These are phyloP conservation scores for Lysiphlebus fabarum DNA, from an alignment of 1,140 invertebrate species.

Conservation along the genomic window DNA sequence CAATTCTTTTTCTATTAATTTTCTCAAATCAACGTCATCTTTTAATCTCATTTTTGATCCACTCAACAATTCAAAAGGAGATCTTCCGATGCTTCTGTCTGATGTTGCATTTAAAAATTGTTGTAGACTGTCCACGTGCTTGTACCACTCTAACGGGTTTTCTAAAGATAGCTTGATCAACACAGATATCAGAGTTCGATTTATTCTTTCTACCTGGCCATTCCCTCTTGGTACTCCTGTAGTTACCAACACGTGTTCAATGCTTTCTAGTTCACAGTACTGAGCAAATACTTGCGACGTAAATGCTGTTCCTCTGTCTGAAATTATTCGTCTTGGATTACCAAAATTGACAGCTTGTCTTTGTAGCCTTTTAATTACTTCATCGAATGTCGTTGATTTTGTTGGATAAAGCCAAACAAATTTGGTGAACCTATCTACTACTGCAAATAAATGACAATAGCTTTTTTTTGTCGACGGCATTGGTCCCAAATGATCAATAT, in stretches of 20 bases:
- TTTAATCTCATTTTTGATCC: conserved; percentile 34
- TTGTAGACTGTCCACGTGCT: conserved; percentile 36
- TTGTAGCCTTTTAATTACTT: conserved; percentile 26
- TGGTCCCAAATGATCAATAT: conserved; percentile 42
- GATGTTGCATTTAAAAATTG: conserved; percentile 33
- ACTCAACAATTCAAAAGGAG: conserved; percentile 22
- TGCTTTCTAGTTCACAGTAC: conserved; percentile 35
- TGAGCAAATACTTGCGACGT: conserved; percentile 30
- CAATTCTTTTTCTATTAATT: conserved; percentile 19
- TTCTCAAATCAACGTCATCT: conserved; percentile 3
- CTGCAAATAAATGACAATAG: conserved; percentile 30
- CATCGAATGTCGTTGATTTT: conserved; percentile 24
- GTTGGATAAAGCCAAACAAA: conserved; percentile 33
- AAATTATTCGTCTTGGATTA: conserved; percentile 38
- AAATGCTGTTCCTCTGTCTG: conserved; percentile 37
- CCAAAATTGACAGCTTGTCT: conserved; percentile 34
- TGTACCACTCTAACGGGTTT: conserved; percentile 39
- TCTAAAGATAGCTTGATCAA: conserved; percentile 31
- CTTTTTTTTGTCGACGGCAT: conserved; percentile 25
- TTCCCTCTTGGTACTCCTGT: conserved; percentile 37
- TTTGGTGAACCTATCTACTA: conserved; percentile 36
- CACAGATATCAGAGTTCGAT: conserved; percentile 31
- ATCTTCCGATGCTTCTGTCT: conserved; percentile 21
- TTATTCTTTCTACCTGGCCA: conserved; percentile 37
- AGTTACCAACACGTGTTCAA: conserved; percentile 35